phyloP scores from a whole-genome alignment of 1,140 invertebrate species.

The Heliothis subflexa region DNA sequence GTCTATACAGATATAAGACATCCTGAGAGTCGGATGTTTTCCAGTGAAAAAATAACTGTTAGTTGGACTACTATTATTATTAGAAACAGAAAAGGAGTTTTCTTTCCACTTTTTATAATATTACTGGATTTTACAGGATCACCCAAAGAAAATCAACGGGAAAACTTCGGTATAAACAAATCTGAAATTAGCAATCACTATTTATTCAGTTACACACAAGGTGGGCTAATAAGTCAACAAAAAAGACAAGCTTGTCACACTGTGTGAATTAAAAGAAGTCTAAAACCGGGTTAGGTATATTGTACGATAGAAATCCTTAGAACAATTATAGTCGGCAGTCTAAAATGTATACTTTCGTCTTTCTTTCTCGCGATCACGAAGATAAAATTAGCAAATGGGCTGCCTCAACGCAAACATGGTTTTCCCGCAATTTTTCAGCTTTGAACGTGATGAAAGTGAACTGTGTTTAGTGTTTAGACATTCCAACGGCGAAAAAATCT shows the following conservation, averaged over 20 bases:
- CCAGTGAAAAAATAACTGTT: too few relatives aligned
- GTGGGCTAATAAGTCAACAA: neutral
- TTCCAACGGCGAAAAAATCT: neutral
- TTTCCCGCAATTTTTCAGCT: conserved; percentile 29
- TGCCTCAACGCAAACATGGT: conserved; percentile 39
- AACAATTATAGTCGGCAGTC: conserved; percentile 21
- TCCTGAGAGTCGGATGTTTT: too few relatives aligned
- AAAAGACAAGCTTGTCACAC: conserved; percentile 17
- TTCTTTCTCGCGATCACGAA: conserved; percentile 38
- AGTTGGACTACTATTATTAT: too few relatives aligned
- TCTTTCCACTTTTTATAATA: too few relatives aligned
- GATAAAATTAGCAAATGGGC: conserved; percentile 35
- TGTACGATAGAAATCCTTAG: conserved; percentile 16
- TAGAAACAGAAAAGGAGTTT: too few relatives aligned
- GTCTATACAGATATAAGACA: too few relatives aligned
- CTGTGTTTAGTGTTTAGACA: neutral
- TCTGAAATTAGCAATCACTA: too few relatives aligned
- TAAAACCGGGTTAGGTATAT: conserved; percentile 32
- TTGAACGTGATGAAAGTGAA: conserved; percentile 22
- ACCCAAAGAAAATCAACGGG: too few relatives aligned
- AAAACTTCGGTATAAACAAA: too few relatives aligned
- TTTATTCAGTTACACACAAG: neutral
- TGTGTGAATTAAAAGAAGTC: conserved; percentile 13
- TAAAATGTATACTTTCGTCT: conserved; percentile 34
- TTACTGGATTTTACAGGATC: too few relatives aligned